These are phyloP conservation scores for Eilema caniola DNA, from an alignment of 2,888 invertebrate species.

Conservation along the genomic window DNA sequence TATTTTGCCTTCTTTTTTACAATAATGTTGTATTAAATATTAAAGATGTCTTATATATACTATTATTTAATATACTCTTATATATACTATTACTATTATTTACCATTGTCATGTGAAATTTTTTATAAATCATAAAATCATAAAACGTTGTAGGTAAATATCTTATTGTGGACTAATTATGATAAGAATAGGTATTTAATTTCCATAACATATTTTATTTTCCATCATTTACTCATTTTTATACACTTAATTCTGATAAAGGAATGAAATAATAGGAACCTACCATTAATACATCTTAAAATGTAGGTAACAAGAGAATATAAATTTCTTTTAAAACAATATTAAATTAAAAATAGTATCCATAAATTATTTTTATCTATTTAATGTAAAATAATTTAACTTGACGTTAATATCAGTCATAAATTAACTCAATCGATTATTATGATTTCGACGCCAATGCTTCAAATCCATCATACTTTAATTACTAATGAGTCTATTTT, in stretches of 20 bases:
- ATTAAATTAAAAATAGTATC: not conserved
- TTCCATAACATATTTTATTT: not conserved
- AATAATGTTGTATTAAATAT: not conserved
- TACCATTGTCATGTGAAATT: not conserved
- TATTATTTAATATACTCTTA: too few relatives aligned
- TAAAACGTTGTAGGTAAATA: not conserved
- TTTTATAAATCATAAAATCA: not conserved
- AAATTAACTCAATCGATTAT: constrained; percentile 10
- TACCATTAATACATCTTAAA: not conserved
- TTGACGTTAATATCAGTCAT: not conserved
- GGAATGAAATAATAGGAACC: not conserved
- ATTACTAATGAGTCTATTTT: constrained; percentile 20
- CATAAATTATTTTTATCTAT: constrained; percentile 5
- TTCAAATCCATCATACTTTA: constrained; percentile 24
- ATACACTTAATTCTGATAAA: not conserved
- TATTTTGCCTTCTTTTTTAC: not conserved
- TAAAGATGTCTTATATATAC: too few relatives aligned
- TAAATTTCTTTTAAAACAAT: not conserved
- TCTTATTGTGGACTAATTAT: too few relatives aligned
- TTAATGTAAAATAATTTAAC: not conserved
- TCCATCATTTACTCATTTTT: too few relatives aligned
- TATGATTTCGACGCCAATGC: constrained; percentile 1
- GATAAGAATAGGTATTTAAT: not conserved
- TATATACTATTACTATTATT: too few relatives aligned
- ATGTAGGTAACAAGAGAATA: not conserved